Base-by-base conservation (phyloP, 2,113 vertebrate species). In the Mastomys natalensis region DNA sequence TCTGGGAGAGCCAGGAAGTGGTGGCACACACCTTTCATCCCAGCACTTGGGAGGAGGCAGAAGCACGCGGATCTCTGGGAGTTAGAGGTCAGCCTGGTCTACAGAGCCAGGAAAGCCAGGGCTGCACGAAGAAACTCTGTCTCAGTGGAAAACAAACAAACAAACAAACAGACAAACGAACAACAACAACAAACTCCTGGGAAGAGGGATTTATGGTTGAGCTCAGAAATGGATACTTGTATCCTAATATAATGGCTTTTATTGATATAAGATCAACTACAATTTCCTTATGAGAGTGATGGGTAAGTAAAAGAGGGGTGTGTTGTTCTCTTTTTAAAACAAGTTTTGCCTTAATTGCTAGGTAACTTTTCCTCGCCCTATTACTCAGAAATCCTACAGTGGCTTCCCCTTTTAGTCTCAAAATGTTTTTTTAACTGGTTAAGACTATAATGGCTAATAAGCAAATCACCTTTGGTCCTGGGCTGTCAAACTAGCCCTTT, bases 401-500 rank as follows among this genome's bases (percentile, higher is more conserved):
- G 94, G 72, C 48, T 87, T 16, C 43, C 11, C 81, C 13, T 92
- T 48, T 62, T 55, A 82, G 16, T 13, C 31, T 87, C 53, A 89
- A 77, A 87, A 7, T 94, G 16, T 64, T 77, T 95, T 93, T 93
- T 82, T 19, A 96, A 88, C 58, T 95, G 40, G 22, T 78, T 94
- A 96, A 78, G 34, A 31, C 29, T 95, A 55, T 40, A 85, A 92
- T 58, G 88, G 34, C 92, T 91, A 95, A 53, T 91, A 96, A 96
- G 37, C 70, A 95, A 95, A 95, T 34, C 70, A 29, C 19, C 82
- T 96, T 95, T 96, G 51, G 68, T 94, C 21, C 6, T 31, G 16
- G 74, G 3, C 24, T 97, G 45, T 95, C 88, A 95, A 97, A 89
- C 22, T 74, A 93, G 45, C 53, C 70, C n/a, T 92, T 96, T 96